phyloP scores from a whole-genome alignment of 2,888 invertebrate genomes.

The Syrphus vitripennis region DNA sequence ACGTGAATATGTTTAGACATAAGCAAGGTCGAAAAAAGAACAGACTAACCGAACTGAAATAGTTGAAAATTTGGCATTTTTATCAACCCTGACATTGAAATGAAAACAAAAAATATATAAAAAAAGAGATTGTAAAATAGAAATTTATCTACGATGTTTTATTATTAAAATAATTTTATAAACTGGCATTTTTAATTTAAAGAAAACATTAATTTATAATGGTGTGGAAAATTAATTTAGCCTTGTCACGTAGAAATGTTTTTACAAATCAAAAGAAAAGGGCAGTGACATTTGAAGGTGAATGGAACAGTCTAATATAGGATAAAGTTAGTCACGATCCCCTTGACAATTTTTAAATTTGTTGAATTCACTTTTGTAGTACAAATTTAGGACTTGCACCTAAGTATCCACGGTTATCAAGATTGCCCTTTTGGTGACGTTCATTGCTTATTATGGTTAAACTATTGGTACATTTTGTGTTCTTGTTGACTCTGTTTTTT shows the following conservation, averaged over 20 bases:
- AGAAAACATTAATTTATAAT: background rate
- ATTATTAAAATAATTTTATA: background rate
- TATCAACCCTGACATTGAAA: conserved; percentile 47
- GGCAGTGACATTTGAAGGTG: conserved; percentile 26
- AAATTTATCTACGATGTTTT: background rate
- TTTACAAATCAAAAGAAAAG: conserved; percentile 11
- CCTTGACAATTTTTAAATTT: too few species aligned
- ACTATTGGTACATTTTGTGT: too few species aligned
- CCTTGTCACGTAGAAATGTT: background rate
- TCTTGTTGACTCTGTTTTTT: too few species aligned
- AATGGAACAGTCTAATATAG: too few species aligned
- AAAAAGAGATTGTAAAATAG: background rate
- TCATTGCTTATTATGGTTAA: too few species aligned
- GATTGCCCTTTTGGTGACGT: too few species aligned
- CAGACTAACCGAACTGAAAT: background rate
- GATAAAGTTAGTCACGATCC: too few species aligned
- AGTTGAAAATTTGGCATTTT: background rate
- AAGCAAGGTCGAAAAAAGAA: conserved; percentile 23
- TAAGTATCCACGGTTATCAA: too few species aligned
- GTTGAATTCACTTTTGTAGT: too few species aligned
- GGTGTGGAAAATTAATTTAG: background rate
- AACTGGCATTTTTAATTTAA: background rate
- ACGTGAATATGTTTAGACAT: too few species aligned
- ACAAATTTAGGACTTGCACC: too few species aligned
- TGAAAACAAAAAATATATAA: background rate